These are phyloP conservation scores for Dugesia japonica DNA, from an alignment of 2,888 invertebrate species.

Conservation along the genomic window DNA sequence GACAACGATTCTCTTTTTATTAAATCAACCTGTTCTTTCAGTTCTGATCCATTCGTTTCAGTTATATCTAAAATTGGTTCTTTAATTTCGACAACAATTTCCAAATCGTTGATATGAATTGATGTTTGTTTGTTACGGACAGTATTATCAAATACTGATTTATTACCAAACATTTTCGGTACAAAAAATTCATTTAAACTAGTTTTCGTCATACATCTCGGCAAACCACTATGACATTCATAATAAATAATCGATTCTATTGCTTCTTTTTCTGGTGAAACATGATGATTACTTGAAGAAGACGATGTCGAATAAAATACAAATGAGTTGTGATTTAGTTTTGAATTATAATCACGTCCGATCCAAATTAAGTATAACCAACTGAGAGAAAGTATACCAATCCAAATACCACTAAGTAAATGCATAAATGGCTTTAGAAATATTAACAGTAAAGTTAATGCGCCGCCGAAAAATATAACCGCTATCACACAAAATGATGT, in stretches of 20 bases:
- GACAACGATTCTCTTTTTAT: neutral
- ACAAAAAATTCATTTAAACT: neutral
- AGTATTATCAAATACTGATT: neutral
- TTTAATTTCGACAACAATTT: neutral
- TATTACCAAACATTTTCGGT: neutral
- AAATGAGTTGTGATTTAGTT: neutral
- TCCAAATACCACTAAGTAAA: neutral
- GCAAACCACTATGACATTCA: constrained; percentile 3
- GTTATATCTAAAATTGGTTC: neutral
- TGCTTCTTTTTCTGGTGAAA: constrained; percentile 9
- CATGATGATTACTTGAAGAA: neutral
- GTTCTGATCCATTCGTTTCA: neutral
- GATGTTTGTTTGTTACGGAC: neutral
- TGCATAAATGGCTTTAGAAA: neutral
- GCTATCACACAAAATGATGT: neutral
- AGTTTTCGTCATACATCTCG: neutral
- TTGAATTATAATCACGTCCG: neutral
- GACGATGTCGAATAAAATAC: neutral
- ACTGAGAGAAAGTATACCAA: neutral
- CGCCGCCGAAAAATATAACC: neutral
- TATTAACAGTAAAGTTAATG: neutral
- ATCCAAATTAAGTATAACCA: neutral
- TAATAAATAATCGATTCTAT: neutral
- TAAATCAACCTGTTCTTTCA: neutral
- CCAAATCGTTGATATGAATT: neutral